Percentiles rank a stretch among this genome's conserved stretches.
Evolutionary conservation across 2,797 vertebrate species (phyloP).

Genomic region (Alauda arvensis): DNA sequence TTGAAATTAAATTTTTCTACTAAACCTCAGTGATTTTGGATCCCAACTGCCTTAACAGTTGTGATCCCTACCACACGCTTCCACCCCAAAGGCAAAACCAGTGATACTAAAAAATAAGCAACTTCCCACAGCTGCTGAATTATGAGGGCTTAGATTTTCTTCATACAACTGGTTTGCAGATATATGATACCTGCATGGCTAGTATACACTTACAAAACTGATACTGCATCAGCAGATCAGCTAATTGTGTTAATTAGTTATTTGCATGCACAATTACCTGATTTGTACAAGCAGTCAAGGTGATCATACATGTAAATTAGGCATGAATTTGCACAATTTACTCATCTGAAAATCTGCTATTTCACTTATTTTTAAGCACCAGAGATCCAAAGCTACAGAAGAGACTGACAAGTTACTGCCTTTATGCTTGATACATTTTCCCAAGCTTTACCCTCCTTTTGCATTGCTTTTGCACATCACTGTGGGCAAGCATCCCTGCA

Average conservation of each 20-base stretch:
- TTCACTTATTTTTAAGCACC: conserved; percentile 31
- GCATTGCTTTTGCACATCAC: neutral
- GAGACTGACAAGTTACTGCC: neutral
- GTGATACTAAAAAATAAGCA: neutral
- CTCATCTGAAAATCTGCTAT: conserved; percentile 19
- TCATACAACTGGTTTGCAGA: neutral
- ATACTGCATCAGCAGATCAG: conserved; percentile 7
- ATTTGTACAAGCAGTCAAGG: conserved; percentile 60
- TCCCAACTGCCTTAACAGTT: neutral
- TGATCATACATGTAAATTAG: conserved; percentile 45
- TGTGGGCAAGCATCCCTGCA: neutral
- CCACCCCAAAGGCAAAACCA: neutral
- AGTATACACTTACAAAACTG: neutral
- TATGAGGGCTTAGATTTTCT: neutral
- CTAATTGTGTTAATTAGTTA: conserved; percentile 60
- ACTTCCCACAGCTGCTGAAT: neutral
- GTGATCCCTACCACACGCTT: neutral
- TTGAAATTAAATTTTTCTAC: neutral
- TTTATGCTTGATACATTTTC: neutral
- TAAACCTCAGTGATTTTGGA: neutral
- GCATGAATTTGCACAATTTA: conserved; percentile 34
- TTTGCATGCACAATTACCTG: conserved; percentile 52
- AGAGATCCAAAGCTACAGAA: neutral
- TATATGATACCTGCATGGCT: neutral
- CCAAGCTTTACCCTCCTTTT: neutral